These are phyloP conservation scores for Plectus sambesii DNA, from an alignment of 1,140 invertebrate species.

Conservation along the genomic window DNA sequence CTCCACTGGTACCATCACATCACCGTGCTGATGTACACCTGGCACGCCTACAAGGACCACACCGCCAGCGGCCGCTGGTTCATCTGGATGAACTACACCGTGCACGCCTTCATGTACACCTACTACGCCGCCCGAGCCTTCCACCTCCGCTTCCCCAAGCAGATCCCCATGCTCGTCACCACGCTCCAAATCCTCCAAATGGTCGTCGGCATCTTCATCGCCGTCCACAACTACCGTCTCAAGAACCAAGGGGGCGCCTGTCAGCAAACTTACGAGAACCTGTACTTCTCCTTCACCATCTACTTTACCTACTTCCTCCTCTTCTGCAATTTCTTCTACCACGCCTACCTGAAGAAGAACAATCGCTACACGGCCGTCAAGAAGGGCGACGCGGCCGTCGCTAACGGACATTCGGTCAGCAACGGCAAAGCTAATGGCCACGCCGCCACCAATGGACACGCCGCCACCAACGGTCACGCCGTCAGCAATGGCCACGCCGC, in stretches of 20 bases:
- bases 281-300: slow-evolving; percentile 81
- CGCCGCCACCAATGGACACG: too few species aligned
- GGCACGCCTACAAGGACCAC: slow-evolving; percentile 93
- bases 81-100: slow-evolving; percentile 96
- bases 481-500: too few species aligned
- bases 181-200: slow-evolving; percentile 82
- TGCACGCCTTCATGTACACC: slow-evolving; percentile 93
- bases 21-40: slow-evolving; percentile 76
- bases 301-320: slow-evolving; percentile 60
- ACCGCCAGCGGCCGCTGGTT: slow-evolving; percentile 92
- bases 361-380: slow-evolving; percentile 15
- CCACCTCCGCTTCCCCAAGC: slow-evolving; percentile 71
- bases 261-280: slow-evolving; percentile 72
- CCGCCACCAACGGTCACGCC: too few species aligned
- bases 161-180: slow-evolving; percentile 82
- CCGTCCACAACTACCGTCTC: slow-evolving; percentile 62
- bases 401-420: too few species aligned
- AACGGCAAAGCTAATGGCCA: too few species aligned
- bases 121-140: slow-evolving; percentile 77
- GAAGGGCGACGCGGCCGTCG: too few species aligned
- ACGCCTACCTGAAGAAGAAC: slow-evolving; percentile 50
- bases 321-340: slow-evolving; percentile 52
- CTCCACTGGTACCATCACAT: slow-evolving; percentile 52
- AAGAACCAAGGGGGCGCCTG: slow-evolving; percentile 56
- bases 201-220: slow-evolving; percentile 80